Evolutionary conservation across 1,140 invertebrate genomes (phyloP).

Genomic region (Drosophila repletoides): DNA sequence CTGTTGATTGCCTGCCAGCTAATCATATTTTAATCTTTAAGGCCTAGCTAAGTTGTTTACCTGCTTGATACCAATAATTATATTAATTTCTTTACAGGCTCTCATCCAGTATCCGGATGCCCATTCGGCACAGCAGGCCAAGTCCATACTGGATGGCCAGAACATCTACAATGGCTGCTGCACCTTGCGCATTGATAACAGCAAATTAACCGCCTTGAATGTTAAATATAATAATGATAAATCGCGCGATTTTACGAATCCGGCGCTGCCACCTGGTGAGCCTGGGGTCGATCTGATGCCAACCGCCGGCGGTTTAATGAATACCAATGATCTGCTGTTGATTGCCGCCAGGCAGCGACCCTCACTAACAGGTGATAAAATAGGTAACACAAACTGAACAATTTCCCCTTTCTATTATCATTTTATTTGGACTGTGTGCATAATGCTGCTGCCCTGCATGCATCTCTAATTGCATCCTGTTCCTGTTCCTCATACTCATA

Average conservation of each 20-base stretch:
- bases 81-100: slow-evolving; percentile 85
- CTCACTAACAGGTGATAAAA: slow-evolving; percentile 84
- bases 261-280: slow-evolving; percentile 96
- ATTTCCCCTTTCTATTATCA: slow-evolving; percentile 71
- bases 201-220: slow-evolving; percentile 98
- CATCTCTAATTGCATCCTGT: no score
- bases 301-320: slow-evolving; percentile 85
- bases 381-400: slow-evolving; percentile 81
- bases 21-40: no score
- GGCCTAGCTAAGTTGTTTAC: no score
- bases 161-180: slow-evolving; percentile 99
- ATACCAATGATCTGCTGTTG: slow-evolving; percentile 85
- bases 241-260: slow-evolving; percentile 99
- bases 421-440: slow-evolving; percentile 46
- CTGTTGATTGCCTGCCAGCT: no score
- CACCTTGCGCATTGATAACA: slow-evolving; percentile 99
- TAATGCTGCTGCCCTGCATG: neutral
- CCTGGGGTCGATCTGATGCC: slow-evolving; percentile 86
- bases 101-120: slow-evolving; percentile 99
- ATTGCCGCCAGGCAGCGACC: slow-evolving; percentile 86
- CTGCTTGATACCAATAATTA: neutral
- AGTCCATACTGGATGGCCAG: slow-evolving; percentile 97
- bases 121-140: slow-evolving; percentile 96
- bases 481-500: slow-evolving; percentile 14
- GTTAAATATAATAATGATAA: slow-evolving; percentile 99